phyloP scores from a whole-genome alignment of 2,888 invertebrate genomes.

The Allacma fusca region DNA sequence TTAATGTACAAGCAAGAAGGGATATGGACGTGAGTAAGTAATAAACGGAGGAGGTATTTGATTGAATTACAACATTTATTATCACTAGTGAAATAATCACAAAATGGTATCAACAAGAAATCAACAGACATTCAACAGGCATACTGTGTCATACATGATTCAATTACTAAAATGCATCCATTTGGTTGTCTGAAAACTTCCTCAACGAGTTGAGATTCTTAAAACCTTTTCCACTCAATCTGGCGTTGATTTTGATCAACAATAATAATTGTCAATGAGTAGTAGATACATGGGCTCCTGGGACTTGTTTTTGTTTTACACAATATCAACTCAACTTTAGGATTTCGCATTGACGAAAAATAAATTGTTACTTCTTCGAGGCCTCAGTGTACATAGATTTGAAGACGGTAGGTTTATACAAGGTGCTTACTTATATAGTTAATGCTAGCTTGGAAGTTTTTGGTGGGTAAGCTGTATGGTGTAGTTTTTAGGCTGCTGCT shows the following conservation, averaged over 20 bases:
- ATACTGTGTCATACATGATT: neutral
- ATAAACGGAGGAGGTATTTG: too few species aligned
- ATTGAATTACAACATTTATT: constrained; percentile 24
- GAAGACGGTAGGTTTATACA: neutral
- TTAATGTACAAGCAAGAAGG: too few species aligned
- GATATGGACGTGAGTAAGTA: too few species aligned
- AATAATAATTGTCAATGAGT: too few species aligned
- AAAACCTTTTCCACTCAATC: too few species aligned
- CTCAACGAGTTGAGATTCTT: constrained; percentile 6
- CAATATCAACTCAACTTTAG: too few species aligned
- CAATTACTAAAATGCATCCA: neutral
- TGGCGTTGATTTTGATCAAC: too few species aligned
- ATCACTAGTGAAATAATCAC: constrained; percentile 35
- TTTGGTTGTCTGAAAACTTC: neutral
- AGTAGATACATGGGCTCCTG: too few species aligned
- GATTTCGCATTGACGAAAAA: too few species aligned
- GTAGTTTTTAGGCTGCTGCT: neutral
- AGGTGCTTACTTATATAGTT: neutral
- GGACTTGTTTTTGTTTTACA: too few species aligned
- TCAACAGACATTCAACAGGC: constrained; percentile 28
- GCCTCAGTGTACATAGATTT: too few species aligned
- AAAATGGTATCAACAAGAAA: constrained; percentile 30
- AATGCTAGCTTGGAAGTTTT: neutral
- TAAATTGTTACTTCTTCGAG: too few species aligned
- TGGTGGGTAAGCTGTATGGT: constrained; percentile 11